phyloP scores from a whole-genome alignment of 1,140 invertebrate genomes.

The Papilio polyxenes region DNA sequence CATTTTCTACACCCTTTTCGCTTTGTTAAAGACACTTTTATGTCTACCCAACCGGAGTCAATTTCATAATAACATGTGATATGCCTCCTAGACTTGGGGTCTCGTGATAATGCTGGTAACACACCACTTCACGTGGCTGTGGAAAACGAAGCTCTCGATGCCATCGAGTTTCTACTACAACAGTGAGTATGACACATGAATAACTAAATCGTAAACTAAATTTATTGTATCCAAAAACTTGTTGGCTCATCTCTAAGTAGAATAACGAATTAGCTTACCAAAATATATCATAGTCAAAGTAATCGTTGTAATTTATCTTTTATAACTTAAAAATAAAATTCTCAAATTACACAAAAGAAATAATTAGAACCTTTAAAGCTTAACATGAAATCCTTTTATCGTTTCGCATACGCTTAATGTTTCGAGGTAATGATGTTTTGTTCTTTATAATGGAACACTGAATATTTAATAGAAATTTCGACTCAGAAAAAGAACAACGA shows the following conservation, averaged over 20 bases:
- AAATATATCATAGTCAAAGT: neutral
- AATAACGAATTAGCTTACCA: neutral
- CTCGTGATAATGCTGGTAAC: conserved; percentile 87
- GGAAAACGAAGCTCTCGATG: conserved; percentile 85
- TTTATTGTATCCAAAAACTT: neutral
- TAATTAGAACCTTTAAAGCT: conserved; percentile 18
- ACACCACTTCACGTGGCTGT: conserved; percentile 92
- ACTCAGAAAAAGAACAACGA: neutral
- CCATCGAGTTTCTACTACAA: conserved; percentile 87
- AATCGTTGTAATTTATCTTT: neutral
- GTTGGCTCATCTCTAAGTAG: neutral
- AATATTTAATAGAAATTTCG: conserved; percentile 23
- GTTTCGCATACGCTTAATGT: neutral
- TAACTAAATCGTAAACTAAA: too few relatives aligned
- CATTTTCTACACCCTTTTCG: neutral
- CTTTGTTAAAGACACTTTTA: neutral
- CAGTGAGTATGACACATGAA: conserved; percentile 81
- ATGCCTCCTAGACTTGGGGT: conserved; percentile 86
- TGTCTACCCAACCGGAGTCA: neutral
- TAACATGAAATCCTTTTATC: conserved; percentile 14
- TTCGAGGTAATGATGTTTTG: neutral
- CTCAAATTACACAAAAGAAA: neutral
- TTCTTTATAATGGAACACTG: conserved; percentile 5
- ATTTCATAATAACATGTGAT: neutral
- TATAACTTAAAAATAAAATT: neutral